These are phyloP conservation scores for Sinella curviseta DNA, from an alignment of 1,140 invertebrate genomes.

Conservation along the genomic window DNA sequence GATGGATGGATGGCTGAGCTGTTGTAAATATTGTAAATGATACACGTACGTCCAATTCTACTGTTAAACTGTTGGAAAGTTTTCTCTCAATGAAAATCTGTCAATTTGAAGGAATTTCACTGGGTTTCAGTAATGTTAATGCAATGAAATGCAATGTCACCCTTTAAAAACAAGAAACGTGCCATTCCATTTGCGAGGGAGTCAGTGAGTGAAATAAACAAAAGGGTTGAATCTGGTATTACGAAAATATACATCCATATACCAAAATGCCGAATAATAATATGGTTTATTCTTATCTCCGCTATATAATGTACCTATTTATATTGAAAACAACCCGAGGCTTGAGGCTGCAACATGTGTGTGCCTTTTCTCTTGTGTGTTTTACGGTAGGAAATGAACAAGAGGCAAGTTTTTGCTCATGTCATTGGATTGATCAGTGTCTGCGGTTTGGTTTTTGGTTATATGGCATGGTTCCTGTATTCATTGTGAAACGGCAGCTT, in stretches of 20 bases:
- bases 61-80: neutral
- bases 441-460: slow-evolving; percentile 6
- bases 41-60: too few species aligned
- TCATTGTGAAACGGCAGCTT: neutral
- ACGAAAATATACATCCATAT: too few species aligned
- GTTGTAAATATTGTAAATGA: slow-evolving; percentile 10
- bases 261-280: too few species aligned
- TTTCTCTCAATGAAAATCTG: neutral
- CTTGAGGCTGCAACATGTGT: slow-evolving; percentile 9
- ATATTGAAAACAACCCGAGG: neutral
- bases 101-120: slow-evolving; percentile 11
- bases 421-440: slow-evolving; percentile 6
- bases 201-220: neutral
- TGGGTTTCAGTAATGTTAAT: neutral
- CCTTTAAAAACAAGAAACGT: neutral
- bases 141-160: slow-evolving; percentile 17
- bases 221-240: neutral
- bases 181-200: neutral
- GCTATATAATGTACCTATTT: neutral
- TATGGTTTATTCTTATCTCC: neutral
- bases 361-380: neutral
- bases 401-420: neutral
- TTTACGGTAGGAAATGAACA: neutral
- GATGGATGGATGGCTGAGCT: neutral
- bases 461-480: neutral